Evolutionary conservation across 2,888 invertebrate species (phyloP), one percentile per base, ranked within the genome.

Genomic region (Plebejus argus): DNA sequence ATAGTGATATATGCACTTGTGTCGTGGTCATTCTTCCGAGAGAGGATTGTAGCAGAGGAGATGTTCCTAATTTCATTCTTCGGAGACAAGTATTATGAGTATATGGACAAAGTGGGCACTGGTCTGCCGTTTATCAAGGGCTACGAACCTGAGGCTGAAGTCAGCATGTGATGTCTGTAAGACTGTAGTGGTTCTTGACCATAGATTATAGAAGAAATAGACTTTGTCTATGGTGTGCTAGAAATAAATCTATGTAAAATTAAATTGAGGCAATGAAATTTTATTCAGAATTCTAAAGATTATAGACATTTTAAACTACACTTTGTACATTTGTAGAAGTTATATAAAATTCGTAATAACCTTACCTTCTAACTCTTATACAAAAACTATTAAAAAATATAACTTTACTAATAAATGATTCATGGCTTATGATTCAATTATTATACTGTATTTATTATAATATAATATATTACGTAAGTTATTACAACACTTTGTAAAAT

Each of bases 11-110:
- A 99, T 89, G 92, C 97, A 0, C 80, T 97, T 5, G 97, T 97
- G 0, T 97, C 98, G 28, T 99, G 99, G 98, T 95, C 95, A 77
- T 99, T 99, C 93, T 99, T 99, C 92, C 95, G 96, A 56, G 96
- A 97, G 83, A 95, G 99, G 77, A 96, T 99, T 61, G 95, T 95
- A 79, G 96, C 97, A 15, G 99, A 99, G 91, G 99, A 99, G 93
- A 95, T 97, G 77, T 97, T 97, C 5, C 93, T 99, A 78, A 89
- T 99, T 8, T 96, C 97, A 82, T 99, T 99, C 94, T 99, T 99
- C 89, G 98, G 98, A 0, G 95, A 96, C 80, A 96, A 97, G 77
- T 99, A 99, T 88, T 90, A 96, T 70, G 95, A 96, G 79, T 99
- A 99, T 90, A 98, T 99, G 90, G 94, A 96, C 81, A 92, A 91